Evolutionary conservation across 1,140 invertebrate genomes (phyloP), one percentile per base, ranked within the genome.

Genomic region (Riptortus pedestris): DNA sequence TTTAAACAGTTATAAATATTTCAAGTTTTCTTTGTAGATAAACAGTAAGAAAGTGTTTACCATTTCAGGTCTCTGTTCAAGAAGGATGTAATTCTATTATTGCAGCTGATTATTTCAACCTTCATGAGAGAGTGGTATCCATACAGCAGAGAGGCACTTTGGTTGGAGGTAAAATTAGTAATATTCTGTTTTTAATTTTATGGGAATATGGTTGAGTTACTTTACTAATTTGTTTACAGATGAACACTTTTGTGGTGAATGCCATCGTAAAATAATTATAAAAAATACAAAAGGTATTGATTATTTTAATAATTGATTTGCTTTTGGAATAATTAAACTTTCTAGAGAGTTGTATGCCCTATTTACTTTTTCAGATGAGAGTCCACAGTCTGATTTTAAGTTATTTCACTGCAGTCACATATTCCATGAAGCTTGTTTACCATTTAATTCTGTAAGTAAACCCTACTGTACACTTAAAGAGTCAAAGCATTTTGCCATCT

Each of bases 391-490:
- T 69, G 83, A 86, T 74, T 75, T 93, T 67, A 77, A 86, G 64
- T 80, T 91, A 47, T 97, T 93, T 73, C 88, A 90, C 72, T 97
- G 93, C 72, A 85, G 85, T 66, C 93, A 97, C 77, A 81, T 84
- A 0, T 96, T 93, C 74, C 93, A 97, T 74, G 83, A 87, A 73
- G 81, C 84, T 64, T 96, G 93, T 76, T 73, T 94, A 67, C 81
- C 82, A 45, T 31, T 64, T 47, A 60, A 57, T 26, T 28, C 28
- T 18, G 63, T 65, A n/a, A 65, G 55, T 64, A 63, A 52, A 28
- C 1, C 22, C n/a, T n/a, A n/a, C n/a, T n/a, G n/a, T n/a, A n/a
- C n/a, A n/a, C n/a, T n/a, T n/a, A n/a, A n/a, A n/a, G n/a, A n/a
- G n/a, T n/a, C n/a, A n/a, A n/a, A n/a, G n/a, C n/a, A n/a, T n/a